These are phyloP conservation scores for Cataglyphis hispanica DNA, from an alignment of 1,140 invertebrate genomes.

Conservation along the genomic window DNA sequence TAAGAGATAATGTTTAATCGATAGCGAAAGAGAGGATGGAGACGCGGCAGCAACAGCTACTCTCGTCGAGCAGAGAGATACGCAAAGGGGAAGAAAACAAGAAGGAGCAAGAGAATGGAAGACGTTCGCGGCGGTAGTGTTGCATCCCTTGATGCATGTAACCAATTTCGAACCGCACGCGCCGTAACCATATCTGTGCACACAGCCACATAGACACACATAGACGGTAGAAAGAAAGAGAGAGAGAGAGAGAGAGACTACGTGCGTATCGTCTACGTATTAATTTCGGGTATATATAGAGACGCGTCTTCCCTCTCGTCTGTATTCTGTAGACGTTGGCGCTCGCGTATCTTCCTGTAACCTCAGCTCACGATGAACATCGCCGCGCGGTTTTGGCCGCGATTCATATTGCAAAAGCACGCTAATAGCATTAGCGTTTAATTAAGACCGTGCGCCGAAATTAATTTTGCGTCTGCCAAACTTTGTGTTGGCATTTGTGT, in stretches of 20 bases:
- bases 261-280: constrained; percentile 49
- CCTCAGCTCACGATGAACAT: not conserved
- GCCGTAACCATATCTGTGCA: constrained; percentile 69
- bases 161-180: constrained; percentile 73
- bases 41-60: constrained; percentile 20
- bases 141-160: constrained; percentile 70
- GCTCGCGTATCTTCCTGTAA: not conserved
- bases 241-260: not conserved
- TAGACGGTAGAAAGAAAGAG: constrained; percentile 9
- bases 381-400: constrained; percentile 36
- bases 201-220: constrained; percentile 64
- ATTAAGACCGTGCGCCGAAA: constrained; percentile 33
- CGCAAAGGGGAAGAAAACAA: not conserved
- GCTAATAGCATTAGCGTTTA: constrained; percentile 52
- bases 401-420: constrained; percentile 42
- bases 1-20: constrained; percentile 73
- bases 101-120: constrained; percentile 56
- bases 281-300: constrained; percentile 52
- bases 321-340: constrained; percentile 9
- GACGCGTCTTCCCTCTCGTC: constrained; percentile 24
- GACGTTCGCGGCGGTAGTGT: constrained; percentile 26
- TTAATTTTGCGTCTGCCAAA: constrained; percentile 22
- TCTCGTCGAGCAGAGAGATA: not conserved
- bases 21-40: constrained; percentile 46
- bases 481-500: not conserved